Evolutionary conservation across 1,140 invertebrate genomes (phyloP).

Genomic region (Halyomorpha halys): DNA sequence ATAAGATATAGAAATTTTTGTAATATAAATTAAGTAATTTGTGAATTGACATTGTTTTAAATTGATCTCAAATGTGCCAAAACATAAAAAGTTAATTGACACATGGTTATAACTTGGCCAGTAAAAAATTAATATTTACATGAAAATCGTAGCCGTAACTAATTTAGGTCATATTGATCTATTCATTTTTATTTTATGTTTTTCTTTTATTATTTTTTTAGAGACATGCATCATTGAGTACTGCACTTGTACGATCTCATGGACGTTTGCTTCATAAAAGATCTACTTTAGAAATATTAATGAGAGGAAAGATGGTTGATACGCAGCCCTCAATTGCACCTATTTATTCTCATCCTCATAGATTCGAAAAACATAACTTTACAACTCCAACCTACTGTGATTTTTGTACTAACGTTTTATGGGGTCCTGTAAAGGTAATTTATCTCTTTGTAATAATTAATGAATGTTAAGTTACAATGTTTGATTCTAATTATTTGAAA

Average conservation of each 20-base stretch:
- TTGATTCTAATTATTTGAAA: slow-evolving; percentile 22
- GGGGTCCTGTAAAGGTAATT: slow-evolving; percentile 79
- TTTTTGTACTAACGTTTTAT: slow-evolving; percentile 76
- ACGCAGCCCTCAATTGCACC: slow-evolving; percentile 36
- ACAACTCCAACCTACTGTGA: slow-evolving; percentile 87
- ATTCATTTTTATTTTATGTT: not conserved
- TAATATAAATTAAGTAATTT: no score
- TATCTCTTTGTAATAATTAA: not conserved
- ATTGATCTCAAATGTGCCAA: no score
- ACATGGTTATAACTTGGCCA: no score
- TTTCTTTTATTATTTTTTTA: no score
- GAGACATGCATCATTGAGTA: slow-evolving; percentile 75
- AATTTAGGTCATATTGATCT: not conserved
- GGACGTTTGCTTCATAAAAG: slow-evolving; percentile 78
- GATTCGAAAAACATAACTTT: slow-evolving; percentile 80
- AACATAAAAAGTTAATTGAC: no score
- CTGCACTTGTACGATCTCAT: slow-evolving; percentile 76
- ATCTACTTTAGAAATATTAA: slow-evolving; percentile 81
- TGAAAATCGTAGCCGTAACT: no score
- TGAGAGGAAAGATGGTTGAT: slow-evolving; percentile 70
- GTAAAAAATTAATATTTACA: no score
- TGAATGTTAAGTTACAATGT: slow-evolving; percentile 23
- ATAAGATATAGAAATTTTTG: no score
- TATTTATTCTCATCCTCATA: slow-evolving; percentile 75
- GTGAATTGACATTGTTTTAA: no score